Base-by-base conservation (phyloP, 2,113 vertebrate genomes). In the Onychostoma macrolepis region DNA sequence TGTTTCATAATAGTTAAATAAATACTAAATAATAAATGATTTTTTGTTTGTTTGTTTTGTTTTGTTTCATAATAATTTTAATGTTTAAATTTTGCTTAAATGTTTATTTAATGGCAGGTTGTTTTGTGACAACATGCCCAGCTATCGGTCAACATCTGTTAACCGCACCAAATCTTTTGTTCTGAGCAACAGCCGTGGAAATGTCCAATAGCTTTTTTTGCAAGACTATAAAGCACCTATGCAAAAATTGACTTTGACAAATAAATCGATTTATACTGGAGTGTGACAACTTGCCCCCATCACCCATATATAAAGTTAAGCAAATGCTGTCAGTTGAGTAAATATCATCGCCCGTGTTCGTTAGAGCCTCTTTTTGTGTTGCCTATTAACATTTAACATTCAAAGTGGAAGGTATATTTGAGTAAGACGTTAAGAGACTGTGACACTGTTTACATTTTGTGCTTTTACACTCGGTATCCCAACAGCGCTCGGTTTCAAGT, bases 261-360 rank as follows among this genome's bases (percentile, higher is more conserved):
- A 79, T 79, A 56, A 56, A 56, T 33, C 4, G 1, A 79, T 56
- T 24, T 56, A n/a, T n/a, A 56, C 48, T 56, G 76, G 45, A 30
- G 30, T 56, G 50, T 79, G 76, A 79, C 48, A 56, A 79, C 76
- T 79, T 5, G 26, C 76, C 76, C 48, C 28, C 11, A 17, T 79
- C 45, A 21, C 26, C 26, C 38, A 50, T 69, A 15, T 15, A 50
- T 71, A 36, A 83, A 69, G 26, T 33, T 63, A 69, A 69, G n/a
- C 10, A 83, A 83, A 83, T 24, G 41, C 80, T 65, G 63, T 69
- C n/a, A 63, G 79, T 81, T 83, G 41, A 83, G 63, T 83, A n/a
- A 71, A 71, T 53, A 83, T 71, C 9, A 48, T 83, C 26, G 43
- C 80, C n/a, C 2, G n/a, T 63, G 8, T 81, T 81, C 58, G 26